These are phyloP conservation scores for Sciurus vulgaris DNA, from an alignment of 2,797 vertebrate species.

Conservation along the genomic window DNA sequence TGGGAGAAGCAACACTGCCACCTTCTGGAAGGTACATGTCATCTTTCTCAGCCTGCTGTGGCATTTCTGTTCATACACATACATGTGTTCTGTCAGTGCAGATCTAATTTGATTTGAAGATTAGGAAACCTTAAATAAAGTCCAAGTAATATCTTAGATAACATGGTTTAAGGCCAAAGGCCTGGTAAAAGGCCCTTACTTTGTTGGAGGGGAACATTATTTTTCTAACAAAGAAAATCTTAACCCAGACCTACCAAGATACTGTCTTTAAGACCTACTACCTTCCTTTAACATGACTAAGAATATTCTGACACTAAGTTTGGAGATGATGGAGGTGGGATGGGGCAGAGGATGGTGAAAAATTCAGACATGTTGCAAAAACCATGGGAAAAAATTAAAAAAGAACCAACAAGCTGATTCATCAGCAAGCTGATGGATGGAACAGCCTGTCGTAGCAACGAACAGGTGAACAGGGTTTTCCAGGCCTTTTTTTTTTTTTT, in stretches of 20 bases:
- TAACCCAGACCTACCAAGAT: background rate
- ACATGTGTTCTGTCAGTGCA: background rate
- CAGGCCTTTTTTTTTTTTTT: background rate
- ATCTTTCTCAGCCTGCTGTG: background rate
- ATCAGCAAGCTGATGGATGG: background rate
- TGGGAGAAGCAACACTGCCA: constrained; percentile 74
- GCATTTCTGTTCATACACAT: accelerated
- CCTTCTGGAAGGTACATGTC: constrained; percentile 42
- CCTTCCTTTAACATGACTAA: background rate
- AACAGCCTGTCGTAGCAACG: background rate
- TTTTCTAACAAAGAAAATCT: constrained; percentile 40
- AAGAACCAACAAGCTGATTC: background rate
- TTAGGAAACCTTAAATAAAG: constrained; percentile 53
- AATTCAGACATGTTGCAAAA: background rate
- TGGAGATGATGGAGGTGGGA: background rate
- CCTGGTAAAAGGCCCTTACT: background rate
- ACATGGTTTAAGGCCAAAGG: background rate
- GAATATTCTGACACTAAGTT: background rate
- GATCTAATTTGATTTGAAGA: constrained; percentile 30
- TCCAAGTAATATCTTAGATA: constrained; percentile 10
- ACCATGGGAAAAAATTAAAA: background rate
- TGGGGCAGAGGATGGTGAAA: background rate
- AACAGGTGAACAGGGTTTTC: background rate
- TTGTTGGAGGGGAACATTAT: background rate
- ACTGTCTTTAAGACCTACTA: background rate